Base-by-base conservation (phyloP, 2,113 vertebrate species). In the Hydrolagus affinis region DNA sequence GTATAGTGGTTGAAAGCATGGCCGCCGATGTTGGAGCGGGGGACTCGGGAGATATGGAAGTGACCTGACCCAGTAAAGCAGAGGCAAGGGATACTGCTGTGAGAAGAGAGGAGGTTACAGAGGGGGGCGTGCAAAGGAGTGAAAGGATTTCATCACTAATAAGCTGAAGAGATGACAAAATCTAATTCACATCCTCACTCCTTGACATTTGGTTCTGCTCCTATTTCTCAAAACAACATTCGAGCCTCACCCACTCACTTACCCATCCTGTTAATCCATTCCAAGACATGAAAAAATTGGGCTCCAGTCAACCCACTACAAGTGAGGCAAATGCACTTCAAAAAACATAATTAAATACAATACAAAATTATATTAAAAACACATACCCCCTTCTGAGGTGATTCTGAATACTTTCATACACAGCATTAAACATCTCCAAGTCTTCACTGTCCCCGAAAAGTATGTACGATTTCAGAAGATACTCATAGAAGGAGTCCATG, bases 391-490 rank as follows among this genome's bases (percentile, higher is more conserved):
- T 94, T 80, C 98, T 94, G 88, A 99, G 85, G 90, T 99, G 94
- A 91, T 88, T 98, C 90, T 97, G 98, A 87, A 99, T 99, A 90
- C 96, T 99, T 85, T 86, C 91, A 75, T 99, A 99, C 1, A 95
- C 94, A 86, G 95, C 93, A 64, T 92, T 95, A 89, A 99, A 99
- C 98, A 99, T 99, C 59, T 92, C 92, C 87, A 97, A 92, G 88
- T 99, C 98, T 76, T 98, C 97, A 78, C 94, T 94, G 86, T 99
- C 96, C 87, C 98, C 98, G 89, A 99, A 99, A 30, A 99, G 95
- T 86, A 99, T 97, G 92, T 99, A 98, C 0, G 98, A 97, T 87
- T 99, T 99, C 70, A 99, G 94, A 85, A 99, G 94, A 88, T 99
- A 99, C 87, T 99, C 98, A 21, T 97, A 99, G 91, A 99, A 99